Percentiles rank a stretch among this genome's conserved stretches.
Evolutionary conservation across 2,113 vertebrate species (phyloP).

Genomic region (Acanthisitta chloris): DNA sequence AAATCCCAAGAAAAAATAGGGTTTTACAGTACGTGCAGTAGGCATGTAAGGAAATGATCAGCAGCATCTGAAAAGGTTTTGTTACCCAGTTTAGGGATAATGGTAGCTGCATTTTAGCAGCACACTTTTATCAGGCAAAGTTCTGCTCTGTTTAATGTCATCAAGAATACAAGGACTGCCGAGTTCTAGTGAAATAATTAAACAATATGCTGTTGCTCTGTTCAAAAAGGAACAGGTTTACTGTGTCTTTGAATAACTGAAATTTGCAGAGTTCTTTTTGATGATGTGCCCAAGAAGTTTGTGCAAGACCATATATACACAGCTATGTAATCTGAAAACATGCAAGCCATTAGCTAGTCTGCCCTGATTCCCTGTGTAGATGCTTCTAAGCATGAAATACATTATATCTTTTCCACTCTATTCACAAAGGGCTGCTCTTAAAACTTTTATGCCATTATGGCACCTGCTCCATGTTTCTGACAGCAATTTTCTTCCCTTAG

Average conservation of each 20-base stretch:
- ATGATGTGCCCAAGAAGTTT: not conserved
- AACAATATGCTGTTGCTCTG: not conserved
- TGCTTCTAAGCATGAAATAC: not conserved
- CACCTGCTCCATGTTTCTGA: not conserved
- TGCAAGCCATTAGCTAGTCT: not conserved
- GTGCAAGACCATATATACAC: not conserved
- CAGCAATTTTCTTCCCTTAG: not conserved
- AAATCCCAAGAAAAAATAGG: not conserved
- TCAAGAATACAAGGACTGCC: rapidly evolving
- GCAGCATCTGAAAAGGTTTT: not conserved
- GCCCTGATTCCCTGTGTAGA: too few species aligned
- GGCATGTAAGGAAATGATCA: not conserved
- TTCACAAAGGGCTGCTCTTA: not conserved
- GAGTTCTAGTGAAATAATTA: not conserved
- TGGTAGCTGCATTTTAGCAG: not conserved
- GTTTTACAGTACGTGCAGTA: not conserved
- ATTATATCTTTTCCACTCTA: not conserved
- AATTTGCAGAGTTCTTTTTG: not conserved
- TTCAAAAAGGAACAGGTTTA: not conserved
- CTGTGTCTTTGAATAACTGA: not conserved
- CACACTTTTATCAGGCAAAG: not conserved
- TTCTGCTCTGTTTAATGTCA: not conserved
- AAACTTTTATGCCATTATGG: not conserved
- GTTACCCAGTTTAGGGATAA: not conserved
- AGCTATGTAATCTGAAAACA: not conserved